Conservation (phyloP, 2,888 invertebrate species). For the Eupithecia tripunctaria region DNA sequence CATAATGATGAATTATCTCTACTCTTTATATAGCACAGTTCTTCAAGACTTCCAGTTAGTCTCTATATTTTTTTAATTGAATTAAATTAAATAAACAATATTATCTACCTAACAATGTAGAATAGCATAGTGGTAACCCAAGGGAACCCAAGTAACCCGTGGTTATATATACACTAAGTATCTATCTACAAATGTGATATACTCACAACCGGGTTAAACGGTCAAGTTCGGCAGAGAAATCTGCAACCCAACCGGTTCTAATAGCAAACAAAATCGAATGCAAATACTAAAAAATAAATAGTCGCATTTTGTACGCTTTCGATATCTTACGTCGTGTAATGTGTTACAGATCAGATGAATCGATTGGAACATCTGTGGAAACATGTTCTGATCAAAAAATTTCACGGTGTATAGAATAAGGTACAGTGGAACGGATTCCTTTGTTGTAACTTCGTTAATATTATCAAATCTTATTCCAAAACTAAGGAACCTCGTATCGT, state of each 20-base stretch:
- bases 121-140: no score
- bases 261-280: conserved; percentile 1
- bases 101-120: background rate
- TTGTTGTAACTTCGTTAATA: no score
- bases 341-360: background rate
- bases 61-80: background rate
- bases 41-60: background rate
- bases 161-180: background rate
- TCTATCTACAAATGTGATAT: background rate
- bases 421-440: no score
- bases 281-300: conserved; percentile 6
- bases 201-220: background rate
- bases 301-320: conserved; percentile 24
- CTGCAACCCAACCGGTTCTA: conserved; percentile 31
- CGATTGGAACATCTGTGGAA: background rate
- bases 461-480: background rate
- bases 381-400: background rate
- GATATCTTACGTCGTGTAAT: background rate
- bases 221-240: conserved; percentile 44
- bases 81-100: background rate
- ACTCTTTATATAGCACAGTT: no score
- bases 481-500: background rate
- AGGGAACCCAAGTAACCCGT: no score
- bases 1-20: no score
- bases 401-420: background rate